Base-by-base conservation (phyloP, 2,797 vertebrate species). In the Stomatorhinus walkeri region DNA sequence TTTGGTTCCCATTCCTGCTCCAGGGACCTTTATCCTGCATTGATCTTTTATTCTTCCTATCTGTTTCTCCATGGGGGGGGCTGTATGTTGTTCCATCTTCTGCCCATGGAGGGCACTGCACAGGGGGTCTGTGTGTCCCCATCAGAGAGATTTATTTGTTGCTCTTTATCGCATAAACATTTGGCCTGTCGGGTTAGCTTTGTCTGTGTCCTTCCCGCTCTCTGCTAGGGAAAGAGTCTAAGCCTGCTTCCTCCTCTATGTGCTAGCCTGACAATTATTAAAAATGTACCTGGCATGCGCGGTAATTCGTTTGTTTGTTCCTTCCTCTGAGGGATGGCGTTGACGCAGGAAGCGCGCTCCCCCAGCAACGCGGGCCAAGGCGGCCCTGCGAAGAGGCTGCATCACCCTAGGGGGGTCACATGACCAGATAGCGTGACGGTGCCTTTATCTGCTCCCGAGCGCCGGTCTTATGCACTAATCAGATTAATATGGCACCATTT, bases 401-500 rank as follows among this genome's bases (percentile, higher is more conserved):
- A 14, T 68, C 24, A 1, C 68, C 68, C 16, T 76, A 5, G 9
- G 72, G 72, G 90, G 22, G 76, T 92, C 90, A 92, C 89, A 87
- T 91, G 92, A 93, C 90, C 84, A 28, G 0, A 22, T 89, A 32
- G 61, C 48, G 68, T 90, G 87, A 89, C 16, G 68, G 91, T 90
- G 89, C 88, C 90, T 92, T 90, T 89, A 88, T 89, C 89, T 89
- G 91, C 91, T 52, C 72, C 12, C 43, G 88, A 92, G 91, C 92
- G 90, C 89, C 89, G 89, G 48, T 89, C 91, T 91, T 92, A 90
- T 68, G 89, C 91, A 84, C 89, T 94, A 94, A 94, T 94, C 88
- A 87, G 92, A 94, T 93, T 93, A 94, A 93, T 93, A 91, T 10
- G 91, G 89, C 90, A 91, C 90, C 61, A 92, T 94, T 93, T 92